Evolutionary conservation across 1,140 invertebrate genomes (phyloP).

Genomic region (Bombus affinis): DNA sequence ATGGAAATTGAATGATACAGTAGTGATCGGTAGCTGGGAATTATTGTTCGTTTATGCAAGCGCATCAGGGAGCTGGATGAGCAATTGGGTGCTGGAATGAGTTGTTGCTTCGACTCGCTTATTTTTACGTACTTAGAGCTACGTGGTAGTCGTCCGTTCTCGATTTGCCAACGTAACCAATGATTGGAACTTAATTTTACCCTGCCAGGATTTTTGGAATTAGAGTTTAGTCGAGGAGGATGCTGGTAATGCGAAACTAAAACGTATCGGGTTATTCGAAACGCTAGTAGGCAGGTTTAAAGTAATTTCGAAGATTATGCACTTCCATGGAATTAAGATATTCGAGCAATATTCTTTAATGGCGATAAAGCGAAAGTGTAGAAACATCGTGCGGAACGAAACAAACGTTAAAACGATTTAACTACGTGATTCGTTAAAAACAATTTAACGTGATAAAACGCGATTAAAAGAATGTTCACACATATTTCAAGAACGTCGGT

Average conservation of each 20-base stretch:
- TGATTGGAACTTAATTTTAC: not conserved
- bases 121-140: slow-evolving; percentile 1
- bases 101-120: not conserved
- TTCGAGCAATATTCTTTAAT: not conserved
- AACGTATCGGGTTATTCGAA: not conserved
- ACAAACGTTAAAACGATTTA: not conserved
- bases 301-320: not conserved
- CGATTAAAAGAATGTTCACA: not conserved
- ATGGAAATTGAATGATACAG: slow-evolving; percentile 17
- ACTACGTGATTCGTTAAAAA: not conserved
- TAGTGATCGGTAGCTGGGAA: not conserved
- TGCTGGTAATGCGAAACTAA: not conserved
- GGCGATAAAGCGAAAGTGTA: not conserved
- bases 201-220: no score
- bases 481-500: not conserved
- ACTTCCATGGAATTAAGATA: not conserved
- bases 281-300: not conserved
- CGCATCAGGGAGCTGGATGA: not conserved
- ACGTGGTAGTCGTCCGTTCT: not conserved
- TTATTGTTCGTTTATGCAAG: not conserved
- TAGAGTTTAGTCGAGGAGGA: not conserved
- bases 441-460: not conserved
- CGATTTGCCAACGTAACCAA: not conserved
- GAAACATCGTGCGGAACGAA: not conserved
- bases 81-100: not conserved